Evolutionary conservation across 35 echinoderm and acorn worm species (phyloP).

Genomic region (Patiria miniata): DNA sequence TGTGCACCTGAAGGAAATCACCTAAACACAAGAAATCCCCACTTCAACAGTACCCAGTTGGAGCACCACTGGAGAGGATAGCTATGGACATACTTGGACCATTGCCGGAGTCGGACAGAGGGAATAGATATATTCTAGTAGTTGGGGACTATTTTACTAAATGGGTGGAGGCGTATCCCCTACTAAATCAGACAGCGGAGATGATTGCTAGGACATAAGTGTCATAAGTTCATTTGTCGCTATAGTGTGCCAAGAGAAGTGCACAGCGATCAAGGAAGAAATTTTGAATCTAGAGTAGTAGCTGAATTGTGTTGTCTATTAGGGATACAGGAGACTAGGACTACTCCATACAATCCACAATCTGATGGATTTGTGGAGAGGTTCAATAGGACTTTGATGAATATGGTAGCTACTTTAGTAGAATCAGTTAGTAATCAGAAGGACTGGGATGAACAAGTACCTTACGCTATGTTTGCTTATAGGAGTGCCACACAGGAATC

Average conservation of each 20-base stretch:
- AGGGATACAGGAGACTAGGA: constrained; percentile 57
- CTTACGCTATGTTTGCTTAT: constrained; percentile 60
- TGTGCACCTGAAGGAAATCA: constrained; percentile 31
- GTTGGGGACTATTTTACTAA: constrained; percentile 84
- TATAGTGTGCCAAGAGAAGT: not conserved
- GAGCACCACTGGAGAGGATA: constrained; percentile 42
- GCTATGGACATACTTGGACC: constrained; percentile 73
- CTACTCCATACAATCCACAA: constrained; percentile 65
- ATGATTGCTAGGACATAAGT: constrained; percentile 22
- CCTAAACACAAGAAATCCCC: constrained; percentile 20
- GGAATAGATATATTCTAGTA: constrained; percentile 62
- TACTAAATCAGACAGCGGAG: too few relatives aligned
- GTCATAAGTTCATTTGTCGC: constrained; percentile 12
- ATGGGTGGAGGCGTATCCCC: too few relatives aligned
- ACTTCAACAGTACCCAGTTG: constrained; percentile 32
- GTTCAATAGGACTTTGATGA: constrained; percentile 51
- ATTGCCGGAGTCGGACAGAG: constrained; percentile 21
- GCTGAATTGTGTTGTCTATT: constrained; percentile 53
- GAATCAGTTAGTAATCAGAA: constrained; percentile 47
- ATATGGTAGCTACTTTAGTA: constrained; percentile 35
- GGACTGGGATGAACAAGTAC: too few relatives aligned
- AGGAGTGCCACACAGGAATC: constrained; percentile 49
- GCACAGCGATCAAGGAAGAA: constrained; percentile 47
- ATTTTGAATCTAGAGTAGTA: constrained; percentile 66
- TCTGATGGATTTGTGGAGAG: constrained; percentile 71